Evolutionary conservation across 1,140 invertebrate genomes (phyloP).

Genomic region (Semibalanus balanoides): DNA sequence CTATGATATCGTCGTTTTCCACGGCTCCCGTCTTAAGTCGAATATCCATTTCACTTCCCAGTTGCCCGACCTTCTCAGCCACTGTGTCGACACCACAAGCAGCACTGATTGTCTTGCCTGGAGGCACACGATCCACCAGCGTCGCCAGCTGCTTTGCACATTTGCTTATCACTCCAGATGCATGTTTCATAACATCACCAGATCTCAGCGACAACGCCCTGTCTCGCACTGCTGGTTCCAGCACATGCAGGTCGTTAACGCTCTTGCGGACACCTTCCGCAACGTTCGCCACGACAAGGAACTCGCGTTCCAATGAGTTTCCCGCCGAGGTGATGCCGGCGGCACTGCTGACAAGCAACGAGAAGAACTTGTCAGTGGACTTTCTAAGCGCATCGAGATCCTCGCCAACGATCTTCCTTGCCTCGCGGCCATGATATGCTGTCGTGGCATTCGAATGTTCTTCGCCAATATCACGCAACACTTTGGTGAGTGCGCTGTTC

Average conservation of each 20-base stretch:
- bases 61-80: not conserved
- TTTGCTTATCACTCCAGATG: not conserved
- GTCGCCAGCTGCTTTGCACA: not conserved
- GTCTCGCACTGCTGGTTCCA: not conserved
- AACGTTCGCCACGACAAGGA: not conserved
- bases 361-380: not conserved
- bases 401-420: not conserved
- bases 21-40: not conserved
- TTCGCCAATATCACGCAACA: not conserved
- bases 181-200: not conserved
- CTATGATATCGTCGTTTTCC: not conserved
- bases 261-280: not conserved
- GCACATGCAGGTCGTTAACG: not conserved
- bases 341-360: not conserved
- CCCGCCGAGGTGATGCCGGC: not conserved
- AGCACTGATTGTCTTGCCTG: not conserved
- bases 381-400: not conserved
- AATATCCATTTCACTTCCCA: not conserved
- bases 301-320: not conserved
- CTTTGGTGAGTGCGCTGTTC: not conserved
- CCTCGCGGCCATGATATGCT: not conserved
- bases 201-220: not conserved
- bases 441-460: not conserved
- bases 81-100: not conserved
- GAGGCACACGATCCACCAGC: not conserved